phyloP scores from a whole-genome alignment of 2,797 vertebrate species.

The Neomorphus geoffroyi region DNA sequence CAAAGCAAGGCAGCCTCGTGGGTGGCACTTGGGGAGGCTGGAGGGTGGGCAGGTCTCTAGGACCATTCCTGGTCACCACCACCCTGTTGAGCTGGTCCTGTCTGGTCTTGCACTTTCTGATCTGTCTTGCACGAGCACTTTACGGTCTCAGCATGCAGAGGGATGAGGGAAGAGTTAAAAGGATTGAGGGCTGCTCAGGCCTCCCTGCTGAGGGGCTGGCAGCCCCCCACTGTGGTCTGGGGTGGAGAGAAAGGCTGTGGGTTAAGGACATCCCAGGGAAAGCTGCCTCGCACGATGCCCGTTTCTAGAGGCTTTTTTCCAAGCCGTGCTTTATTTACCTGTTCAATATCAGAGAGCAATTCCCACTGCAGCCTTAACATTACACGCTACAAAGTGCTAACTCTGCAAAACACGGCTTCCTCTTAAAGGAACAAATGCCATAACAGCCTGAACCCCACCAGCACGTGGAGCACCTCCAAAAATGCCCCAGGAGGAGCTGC shows the following conservation, averaged over 20 bases:
- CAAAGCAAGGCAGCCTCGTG: background rate
- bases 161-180: constrained; percentile 1
- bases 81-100: background rate
- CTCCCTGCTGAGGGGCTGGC: background rate
- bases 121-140: rapidly evolving
- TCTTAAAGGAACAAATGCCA: background rate
- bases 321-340: constrained; percentile 59
- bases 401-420: background rate
- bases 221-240: background rate
- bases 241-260: background rate
- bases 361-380: constrained; percentile 20
- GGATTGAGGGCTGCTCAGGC: background rate
- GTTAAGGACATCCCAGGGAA: constrained; percentile 13
- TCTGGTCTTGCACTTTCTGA: background rate
- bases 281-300: background rate
- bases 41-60: no score
- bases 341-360: constrained; percentile 47
- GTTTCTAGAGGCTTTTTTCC: constrained; percentile 28
- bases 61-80: background rate
- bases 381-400: background rate
- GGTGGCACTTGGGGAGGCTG: rapidly evolving
- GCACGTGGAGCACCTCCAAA: rapidly evolving
- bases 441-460: rapidly evolving
- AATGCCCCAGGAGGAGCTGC: rapidly evolving
- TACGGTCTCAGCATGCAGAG: background rate